phyloP scores from a whole-genome alignment of 2,113 vertebrate species.

The Cairina moschata region DNA sequence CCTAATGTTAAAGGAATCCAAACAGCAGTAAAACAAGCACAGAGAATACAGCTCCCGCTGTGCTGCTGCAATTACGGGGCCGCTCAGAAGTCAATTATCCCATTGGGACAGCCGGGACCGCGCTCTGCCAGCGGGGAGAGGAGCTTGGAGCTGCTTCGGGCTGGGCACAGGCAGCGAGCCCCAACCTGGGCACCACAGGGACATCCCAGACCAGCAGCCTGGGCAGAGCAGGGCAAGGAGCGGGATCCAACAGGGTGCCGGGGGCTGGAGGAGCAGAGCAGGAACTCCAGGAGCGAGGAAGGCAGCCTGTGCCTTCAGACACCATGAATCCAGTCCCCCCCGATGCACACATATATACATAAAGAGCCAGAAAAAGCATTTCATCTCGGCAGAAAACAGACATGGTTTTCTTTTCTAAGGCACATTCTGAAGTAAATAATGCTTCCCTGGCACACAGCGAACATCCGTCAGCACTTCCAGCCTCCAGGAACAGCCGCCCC shows the following conservation, averaged over 20 bases:
- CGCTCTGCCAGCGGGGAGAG: not conserved
- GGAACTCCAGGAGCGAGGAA: not conserved
- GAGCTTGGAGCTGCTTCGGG: not conserved
- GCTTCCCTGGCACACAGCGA: not conserved
- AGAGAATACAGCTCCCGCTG: not conserved
- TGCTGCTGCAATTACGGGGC: not conserved
- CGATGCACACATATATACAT: not conserved
- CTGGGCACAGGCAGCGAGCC: not conserved
- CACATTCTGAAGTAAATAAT: not conserved
- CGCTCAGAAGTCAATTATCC: not conserved
- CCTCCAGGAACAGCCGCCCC: not conserved
- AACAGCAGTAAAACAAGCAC: not conserved
- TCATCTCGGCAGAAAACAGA: not conserved
- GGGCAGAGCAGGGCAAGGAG: not conserved
- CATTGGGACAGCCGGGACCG: not conserved
- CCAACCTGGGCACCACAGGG: fast-evolving
- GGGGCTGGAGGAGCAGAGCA: not conserved
- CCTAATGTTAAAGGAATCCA: not conserved
- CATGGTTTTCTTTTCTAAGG: not conserved
- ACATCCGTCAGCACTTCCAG: not conserved
- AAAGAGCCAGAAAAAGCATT: not conserved
- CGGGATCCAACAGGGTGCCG: not conserved
- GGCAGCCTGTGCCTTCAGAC: not conserved
- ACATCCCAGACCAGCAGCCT: not conserved
- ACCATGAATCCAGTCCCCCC: not conserved